Percentiles rank a stretch among this genome's conserved stretches.
Conservation (phyloP, 1,140 invertebrate species). For the Drosophila jambulina region DNA sequence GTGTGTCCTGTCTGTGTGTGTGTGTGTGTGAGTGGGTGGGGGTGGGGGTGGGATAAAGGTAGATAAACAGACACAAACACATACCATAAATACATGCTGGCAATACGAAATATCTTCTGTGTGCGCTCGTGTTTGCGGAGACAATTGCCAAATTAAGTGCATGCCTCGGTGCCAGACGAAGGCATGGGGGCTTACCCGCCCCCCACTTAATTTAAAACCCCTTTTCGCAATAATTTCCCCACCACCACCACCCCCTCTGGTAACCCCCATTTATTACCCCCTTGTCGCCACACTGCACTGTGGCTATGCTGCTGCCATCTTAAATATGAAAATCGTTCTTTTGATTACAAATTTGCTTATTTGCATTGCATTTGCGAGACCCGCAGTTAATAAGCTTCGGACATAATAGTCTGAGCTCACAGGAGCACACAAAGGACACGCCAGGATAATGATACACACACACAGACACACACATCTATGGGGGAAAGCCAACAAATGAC, state of each 20-base stretch:
- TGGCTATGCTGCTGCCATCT: slow-evolving; percentile 34
- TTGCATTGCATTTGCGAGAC: slow-evolving; percentile 64
- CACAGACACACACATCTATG: background rate
- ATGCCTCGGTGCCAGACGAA: slow-evolving; percentile 40
- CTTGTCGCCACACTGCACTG: background rate
- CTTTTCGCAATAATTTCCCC: background rate
- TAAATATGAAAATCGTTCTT: slow-evolving; percentile 76
- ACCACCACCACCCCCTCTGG: background rate
- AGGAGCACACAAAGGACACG: slow-evolving; percentile 4
- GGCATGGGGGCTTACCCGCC: background rate
- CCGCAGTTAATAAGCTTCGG: slow-evolving; percentile 65
- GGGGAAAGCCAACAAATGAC: slow-evolving; percentile 60
- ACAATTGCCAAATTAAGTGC: slow-evolving; percentile 83
- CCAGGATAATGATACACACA: slow-evolving; percentile 8
- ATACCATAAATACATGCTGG: slow-evolving; percentile 19
- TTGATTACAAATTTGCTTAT: slow-evolving; percentile 73
- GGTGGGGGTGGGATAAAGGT: background rate
- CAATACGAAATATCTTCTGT: slow-evolving; percentile 21
- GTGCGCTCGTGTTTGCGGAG: slow-evolving; percentile 26
- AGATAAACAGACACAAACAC: slow-evolving; percentile 23
- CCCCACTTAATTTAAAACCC: slow-evolving; percentile 2
- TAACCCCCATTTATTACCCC: slow-evolving; percentile 1
- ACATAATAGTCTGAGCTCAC: slow-evolving; percentile 42
- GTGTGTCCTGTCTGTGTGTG: background rate
- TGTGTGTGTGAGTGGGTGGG: background rate